Evolutionary conservation across 2,113 vertebrate genomes (phyloP).

Genomic region (Pithys albifrons): DNA sequence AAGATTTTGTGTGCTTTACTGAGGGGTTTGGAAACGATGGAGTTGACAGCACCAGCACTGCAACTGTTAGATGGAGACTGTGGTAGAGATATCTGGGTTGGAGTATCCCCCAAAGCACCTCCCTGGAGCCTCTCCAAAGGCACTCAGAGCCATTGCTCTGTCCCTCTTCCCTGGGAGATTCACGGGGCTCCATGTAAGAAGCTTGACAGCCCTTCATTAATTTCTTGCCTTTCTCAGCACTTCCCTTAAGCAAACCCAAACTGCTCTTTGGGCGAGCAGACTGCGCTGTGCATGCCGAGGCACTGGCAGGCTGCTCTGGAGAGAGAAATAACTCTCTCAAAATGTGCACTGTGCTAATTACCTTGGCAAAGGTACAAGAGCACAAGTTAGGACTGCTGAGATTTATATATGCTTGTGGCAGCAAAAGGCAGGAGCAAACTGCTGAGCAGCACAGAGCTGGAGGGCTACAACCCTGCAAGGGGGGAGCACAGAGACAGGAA

Average conservation of each 20-base stretch:
- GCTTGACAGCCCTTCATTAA: background rate
- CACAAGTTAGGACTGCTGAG: conserved; percentile 19
- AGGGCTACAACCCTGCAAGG: background rate
- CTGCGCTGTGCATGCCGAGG: background rate
- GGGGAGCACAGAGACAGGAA: background rate
- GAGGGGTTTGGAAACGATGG: background rate
- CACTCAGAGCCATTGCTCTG: background rate
- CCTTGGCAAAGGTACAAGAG: conserved; percentile 54
- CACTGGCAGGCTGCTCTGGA: background rate
- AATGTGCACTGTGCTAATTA: conserved; percentile 45
- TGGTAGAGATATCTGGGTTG: background rate
- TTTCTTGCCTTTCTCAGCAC: conserved; percentile 44
- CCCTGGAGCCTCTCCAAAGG: background rate
- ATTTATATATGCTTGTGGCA: conserved; percentile 6
- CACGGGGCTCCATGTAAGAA: background rate
- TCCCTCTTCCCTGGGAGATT: background rate
- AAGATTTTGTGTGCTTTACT: background rate
- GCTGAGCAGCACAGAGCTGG: background rate
- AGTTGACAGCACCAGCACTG: background rate
- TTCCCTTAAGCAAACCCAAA: conserved; percentile 23
- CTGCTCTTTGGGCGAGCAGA: background rate
- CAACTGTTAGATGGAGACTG: background rate
- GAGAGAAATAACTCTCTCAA: conserved; percentile 40
- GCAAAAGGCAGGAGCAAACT: background rate
- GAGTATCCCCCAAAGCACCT: background rate